Evolutionary conservation across 2,888 invertebrate genomes (phyloP), one percentile per base, ranked within the genome.

Genomic region (Drosophila flavopinicola): DNA sequence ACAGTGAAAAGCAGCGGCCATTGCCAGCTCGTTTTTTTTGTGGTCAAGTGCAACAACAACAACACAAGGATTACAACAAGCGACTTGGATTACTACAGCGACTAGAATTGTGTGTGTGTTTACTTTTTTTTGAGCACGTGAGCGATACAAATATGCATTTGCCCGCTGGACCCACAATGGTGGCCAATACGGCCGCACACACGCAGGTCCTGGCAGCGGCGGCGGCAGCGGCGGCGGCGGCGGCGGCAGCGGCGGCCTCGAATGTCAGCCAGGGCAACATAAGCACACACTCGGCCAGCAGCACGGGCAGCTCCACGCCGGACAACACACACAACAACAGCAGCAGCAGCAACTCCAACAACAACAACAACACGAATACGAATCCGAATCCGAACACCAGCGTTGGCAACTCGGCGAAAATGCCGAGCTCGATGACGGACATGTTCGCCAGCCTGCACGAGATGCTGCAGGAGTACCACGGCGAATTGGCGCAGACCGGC

Each of bases 401-500:
- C 35, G 38, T 37, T 38, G 89, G 90, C 70, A 78, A 77, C 38
- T 66, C 88, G 39, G 86, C 89, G 32, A 90, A 89, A 77, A 90
- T 93, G 89, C 92, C 93, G 84, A 92, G 93, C 74, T 93, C 93
- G 75, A 94, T 94, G 93, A 94, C 94, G 91, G 96, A 96, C 85
- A 94, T 95, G 92, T 95, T 94, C 91, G 92, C 94, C 75, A 94
- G 94, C 80, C 93, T 96, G 80, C 94, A 95, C 89, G 96, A 96
- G 86, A 94, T 95, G 87, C 93, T 96, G 75, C 94, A 95, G 91
- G 96, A 97, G 88, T 97, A 95, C 89, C 97, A 97, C 88, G 98
- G 98, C n/a, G 96, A 97, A 90, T 92, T 99, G 88, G 96, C 98
- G 78, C 95, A 95, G 90, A 99, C 99, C 24, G 99, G 98, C 45